Evolutionary conservation across 1,140 invertebrate species (phyloP).

Genomic region (Nylanderia fulva): DNA sequence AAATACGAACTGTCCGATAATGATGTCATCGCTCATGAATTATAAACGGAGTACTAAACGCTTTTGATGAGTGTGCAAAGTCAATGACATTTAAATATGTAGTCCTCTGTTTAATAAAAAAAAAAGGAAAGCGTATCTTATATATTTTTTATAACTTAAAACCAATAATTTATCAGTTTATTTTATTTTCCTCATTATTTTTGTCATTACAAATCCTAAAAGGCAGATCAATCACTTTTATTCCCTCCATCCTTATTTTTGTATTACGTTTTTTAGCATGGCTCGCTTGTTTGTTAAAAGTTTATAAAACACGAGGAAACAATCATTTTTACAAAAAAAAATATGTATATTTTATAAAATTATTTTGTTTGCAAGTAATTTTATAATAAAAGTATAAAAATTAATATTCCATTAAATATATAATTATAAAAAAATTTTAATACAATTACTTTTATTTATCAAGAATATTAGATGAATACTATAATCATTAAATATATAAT

Average conservation of each 20-base stretch:
- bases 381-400: too few species aligned
- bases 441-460: too few species aligned
- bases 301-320: background rate
- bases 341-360: too few species aligned
- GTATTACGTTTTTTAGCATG: background rate
- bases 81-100: slow-evolving; percentile 36
- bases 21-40: slow-evolving; percentile 20
- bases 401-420: too few species aligned
- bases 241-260: background rate
- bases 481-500: too few species aligned
- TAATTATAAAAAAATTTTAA: too few species aligned
- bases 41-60: background rate
- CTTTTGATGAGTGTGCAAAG: slow-evolving; percentile 36
- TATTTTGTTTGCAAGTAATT: too few species aligned
- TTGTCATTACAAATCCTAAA: background rate
- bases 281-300: background rate
- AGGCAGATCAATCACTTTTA: background rate
- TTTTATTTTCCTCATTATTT: background rate
- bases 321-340: background rate
- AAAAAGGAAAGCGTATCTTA: background rate
- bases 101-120: background rate
- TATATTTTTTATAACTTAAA: background rate
- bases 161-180: background rate
- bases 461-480: too few species aligned
- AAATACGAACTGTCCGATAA: slow-evolving; percentile 5